phyloP scores from a whole-genome alignment of 2,797 vertebrate species.

The Poecilia picta region DNA sequence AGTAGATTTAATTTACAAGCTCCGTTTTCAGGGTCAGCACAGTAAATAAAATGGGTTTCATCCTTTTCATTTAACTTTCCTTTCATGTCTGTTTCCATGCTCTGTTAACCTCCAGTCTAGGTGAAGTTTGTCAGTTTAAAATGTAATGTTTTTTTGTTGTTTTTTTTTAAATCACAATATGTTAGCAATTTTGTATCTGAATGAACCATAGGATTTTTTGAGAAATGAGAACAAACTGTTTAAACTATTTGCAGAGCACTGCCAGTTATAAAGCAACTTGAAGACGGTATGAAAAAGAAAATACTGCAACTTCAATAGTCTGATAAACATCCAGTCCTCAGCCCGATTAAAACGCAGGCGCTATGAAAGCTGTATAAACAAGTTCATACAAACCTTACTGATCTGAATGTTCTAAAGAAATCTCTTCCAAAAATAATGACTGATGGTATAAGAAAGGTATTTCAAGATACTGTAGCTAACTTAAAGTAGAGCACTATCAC shows the following conservation, averaged over 20 bases:
- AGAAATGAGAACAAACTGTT: not conserved
- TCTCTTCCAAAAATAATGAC: no score
- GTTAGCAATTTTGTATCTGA: not conserved
- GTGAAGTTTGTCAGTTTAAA: not conserved
- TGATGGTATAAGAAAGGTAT: not conserved
- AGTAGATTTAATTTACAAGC: slow-evolving; percentile 32
- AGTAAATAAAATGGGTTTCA: not conserved
- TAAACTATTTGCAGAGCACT: not conserved
- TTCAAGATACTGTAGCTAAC: not conserved
- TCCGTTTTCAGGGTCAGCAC: slow-evolving; percentile 28
- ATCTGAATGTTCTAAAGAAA: not conserved
- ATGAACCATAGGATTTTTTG: not conserved
- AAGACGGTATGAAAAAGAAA: not conserved
- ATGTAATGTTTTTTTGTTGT: not conserved
- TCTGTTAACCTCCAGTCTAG: not conserved
- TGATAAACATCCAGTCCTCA: not conserved
- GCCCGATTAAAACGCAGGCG: not conserved
- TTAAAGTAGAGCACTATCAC: no score
- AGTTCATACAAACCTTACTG: not conserved
- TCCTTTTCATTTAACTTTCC: not conserved
- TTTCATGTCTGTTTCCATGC: not conserved
- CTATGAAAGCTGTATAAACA: not conserved
- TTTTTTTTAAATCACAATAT: not conserved
- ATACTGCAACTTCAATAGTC: not conserved
- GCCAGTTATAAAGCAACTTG: not conserved